Evolutionary conservation across 2,797 vertebrate genomes (phyloP).

Genomic region (Sebastes paucispinis): DNA sequence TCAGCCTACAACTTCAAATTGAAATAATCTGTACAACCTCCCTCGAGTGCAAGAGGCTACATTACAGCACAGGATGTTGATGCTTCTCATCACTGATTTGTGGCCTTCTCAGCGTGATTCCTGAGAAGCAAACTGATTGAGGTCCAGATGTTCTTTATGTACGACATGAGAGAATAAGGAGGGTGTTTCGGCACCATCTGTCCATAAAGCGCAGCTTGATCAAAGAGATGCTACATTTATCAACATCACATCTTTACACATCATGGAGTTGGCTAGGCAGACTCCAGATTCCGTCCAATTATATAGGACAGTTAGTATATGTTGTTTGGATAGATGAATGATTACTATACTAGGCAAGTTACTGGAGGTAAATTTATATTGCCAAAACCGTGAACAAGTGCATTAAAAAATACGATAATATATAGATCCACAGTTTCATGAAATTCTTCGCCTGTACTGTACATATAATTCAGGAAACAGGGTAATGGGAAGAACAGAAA

Average conservation of each 20-base stretch:
- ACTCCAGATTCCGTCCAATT: background rate
- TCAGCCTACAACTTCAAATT: constrained; percentile 3
- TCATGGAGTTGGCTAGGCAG: background rate
- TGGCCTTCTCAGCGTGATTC: background rate
- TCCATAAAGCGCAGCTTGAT: constrained; percentile 8
- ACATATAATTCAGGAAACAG: background rate
- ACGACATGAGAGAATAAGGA: background rate
- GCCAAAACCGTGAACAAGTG: background rate
- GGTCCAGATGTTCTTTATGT: constrained; percentile 39
- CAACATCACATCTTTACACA: background rate
- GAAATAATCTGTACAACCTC: constrained; percentile 5
- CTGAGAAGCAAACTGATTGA: constrained; percentile 13
- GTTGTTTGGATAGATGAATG: background rate
- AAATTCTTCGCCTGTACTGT: background rate
- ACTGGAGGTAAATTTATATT: background rate
- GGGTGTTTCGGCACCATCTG: constrained; percentile 3
- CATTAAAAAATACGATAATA: background rate
- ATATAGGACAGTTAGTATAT: background rate
- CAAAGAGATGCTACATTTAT: constrained; percentile 9
- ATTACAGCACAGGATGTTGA: constrained; percentile 3
- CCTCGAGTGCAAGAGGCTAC: background rate
- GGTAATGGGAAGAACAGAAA: background rate
- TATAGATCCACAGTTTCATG: background rate
- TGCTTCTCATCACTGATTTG: constrained; percentile 9
- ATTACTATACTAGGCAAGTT: background rate